Evolutionary conservation across 2,113 vertebrate species (phyloP), one percentile per base, ranked within the genome.

Genomic region (Lichenostomus cassidix): DNA sequence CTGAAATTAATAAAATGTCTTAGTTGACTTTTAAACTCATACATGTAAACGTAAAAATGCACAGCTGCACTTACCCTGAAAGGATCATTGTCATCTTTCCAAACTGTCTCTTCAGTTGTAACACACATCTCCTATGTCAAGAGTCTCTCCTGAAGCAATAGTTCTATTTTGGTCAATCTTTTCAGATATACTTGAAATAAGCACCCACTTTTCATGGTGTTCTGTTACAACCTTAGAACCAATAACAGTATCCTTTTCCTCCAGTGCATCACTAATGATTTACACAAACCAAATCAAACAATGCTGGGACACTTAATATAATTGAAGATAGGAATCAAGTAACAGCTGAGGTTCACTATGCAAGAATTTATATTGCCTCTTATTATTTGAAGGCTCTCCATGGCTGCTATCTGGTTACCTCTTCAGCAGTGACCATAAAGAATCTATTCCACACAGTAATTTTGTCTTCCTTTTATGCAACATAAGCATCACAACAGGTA

Each of bases 281-380:
- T 94, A 95, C 96, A 92, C 88, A 88, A 94, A 88, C 64, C 53
- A 2, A 92, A 92, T 86, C 79, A 93, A 92, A 95, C 95, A 95
- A 96, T 91, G 79, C 79, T 76, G 56, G 90, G 58, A 96, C 92
- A 96, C 93, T 97, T 96, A 96, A 88, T 94, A 87, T 97, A 96
- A 96, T 95, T 97, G 94, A 80, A 96, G 63, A 62, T 79, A 35
- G 95, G 96, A 92, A 63, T 97, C 96, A 92, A 91, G 79, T 97
- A 89, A 96, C 97, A 81, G 75, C 55, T 89, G 73, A 88, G 64
- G 79, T 85, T 95, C 84, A 70, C 58, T 49, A 31, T 92, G 56
- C 64, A 94, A 94, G 93, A 94, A 95, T 94, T 94, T 97, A 68
- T 95, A 90, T 91, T 94, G 90, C 87, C 82, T 92, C 39, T 94